These are phyloP conservation scores for Stictocephala bisonia DNA, from an alignment of 2,888 invertebrate species.

Conservation along the genomic window DNA sequence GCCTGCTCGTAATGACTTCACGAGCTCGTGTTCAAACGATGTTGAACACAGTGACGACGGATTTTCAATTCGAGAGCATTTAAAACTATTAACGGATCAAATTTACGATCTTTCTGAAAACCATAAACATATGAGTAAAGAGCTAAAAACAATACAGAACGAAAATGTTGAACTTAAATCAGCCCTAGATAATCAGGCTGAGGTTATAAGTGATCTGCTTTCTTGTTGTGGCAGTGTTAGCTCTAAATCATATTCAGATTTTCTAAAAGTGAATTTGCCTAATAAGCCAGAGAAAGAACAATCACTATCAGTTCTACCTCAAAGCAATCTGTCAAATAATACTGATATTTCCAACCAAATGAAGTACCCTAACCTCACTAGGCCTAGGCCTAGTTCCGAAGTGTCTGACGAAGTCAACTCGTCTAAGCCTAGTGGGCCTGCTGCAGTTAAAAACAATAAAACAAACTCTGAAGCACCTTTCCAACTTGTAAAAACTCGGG, in stretches of 20 bases:
- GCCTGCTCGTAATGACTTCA: neutral
- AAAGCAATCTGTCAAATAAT: too few species aligned
- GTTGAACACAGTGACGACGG: neutral
- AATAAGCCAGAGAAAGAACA: too few species aligned
- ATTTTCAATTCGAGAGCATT: neutral
- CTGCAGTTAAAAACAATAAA: too few species aligned
- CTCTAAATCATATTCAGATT: neutral
- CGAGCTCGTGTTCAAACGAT: neutral
- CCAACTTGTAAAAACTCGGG: too few species aligned
- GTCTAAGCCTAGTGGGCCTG: too few species aligned
- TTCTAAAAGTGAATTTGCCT: neutral
- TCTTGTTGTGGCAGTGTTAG: neutral
- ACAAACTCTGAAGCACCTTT: too few species aligned
- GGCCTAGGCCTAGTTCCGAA: too few species aligned
- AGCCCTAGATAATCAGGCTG: neutral
- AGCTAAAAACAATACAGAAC: neutral
- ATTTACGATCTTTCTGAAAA: neutral
- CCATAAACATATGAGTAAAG: neutral
- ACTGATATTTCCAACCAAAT: too few species aligned
- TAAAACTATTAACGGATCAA: neutral
- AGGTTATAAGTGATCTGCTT: neutral
- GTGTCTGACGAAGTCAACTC: too few species aligned
- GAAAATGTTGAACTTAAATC: neutral
- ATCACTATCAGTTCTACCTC: too few species aligned
- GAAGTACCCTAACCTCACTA: too few species aligned